Percentiles rank a stretch among this genome's conserved stretches.
These are phyloP conservation scores for Coecobrya sp. DNA, from an alignment of 2,888 invertebrate species.

Conservation along the genomic window DNA sequence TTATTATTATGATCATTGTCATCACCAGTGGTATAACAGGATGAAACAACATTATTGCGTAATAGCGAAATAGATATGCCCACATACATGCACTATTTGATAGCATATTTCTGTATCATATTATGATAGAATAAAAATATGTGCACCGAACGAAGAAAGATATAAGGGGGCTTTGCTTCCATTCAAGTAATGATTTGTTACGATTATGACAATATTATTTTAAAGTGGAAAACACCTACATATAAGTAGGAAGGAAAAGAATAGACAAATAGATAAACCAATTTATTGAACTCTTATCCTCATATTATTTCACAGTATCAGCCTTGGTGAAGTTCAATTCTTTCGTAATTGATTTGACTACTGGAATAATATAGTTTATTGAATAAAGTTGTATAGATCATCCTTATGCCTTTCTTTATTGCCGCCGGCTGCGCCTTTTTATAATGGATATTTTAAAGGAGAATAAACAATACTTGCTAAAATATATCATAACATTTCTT, in stretches of 20 bases:
- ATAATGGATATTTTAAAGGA: not conserved
- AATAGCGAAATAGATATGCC: constrained; percentile 22
- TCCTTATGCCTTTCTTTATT: too few species aligned
- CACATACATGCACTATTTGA: constrained; percentile 4
- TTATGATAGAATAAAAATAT: not conserved
- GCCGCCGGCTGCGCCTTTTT: not conserved
- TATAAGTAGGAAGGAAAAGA: not conserved
- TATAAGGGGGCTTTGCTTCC: not conserved
- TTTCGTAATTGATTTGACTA: not conserved
- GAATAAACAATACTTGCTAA: not conserved
- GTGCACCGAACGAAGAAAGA: not conserved
- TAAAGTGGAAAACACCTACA: not conserved
- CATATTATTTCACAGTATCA: too few species aligned
- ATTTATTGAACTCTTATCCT: too few species aligned
- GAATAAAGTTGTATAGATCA: too few species aligned
- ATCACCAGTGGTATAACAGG: constrained; percentile 7
- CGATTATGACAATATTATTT: not conserved
- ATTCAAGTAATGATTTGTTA: not conserved
- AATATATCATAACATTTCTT: not conserved
- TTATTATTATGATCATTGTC: constrained; percentile 44
- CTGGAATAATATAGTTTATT: too few species aligned
- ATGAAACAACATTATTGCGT: constrained; percentile 3
- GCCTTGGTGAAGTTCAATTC: not conserved
- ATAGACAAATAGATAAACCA: not conserved
- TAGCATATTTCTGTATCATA: not conserved